Percentiles rank a stretch among this genome's conserved stretches.
Evolutionary conservation across 2,797 vertebrate genomes (phyloP).

Genomic region (Heliangelus exortis): DNA sequence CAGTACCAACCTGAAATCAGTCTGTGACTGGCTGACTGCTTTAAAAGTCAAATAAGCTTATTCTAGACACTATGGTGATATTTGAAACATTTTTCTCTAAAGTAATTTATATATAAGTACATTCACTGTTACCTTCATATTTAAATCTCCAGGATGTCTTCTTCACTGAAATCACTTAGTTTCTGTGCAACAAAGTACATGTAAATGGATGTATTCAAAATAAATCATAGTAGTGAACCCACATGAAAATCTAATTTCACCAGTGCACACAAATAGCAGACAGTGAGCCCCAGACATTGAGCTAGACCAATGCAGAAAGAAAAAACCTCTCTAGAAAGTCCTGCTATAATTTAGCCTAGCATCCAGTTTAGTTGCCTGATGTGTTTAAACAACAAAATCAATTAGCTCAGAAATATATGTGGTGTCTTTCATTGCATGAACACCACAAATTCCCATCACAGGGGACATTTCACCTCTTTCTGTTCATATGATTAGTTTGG

Average conservation of each 20-base stretch:
- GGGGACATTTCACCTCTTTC: neutral
- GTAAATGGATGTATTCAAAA: neutral
- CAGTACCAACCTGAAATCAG: neutral
- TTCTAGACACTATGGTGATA: neutral
- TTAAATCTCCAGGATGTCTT: neutral
- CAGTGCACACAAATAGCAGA: neutral
- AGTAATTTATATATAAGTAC: neutral
- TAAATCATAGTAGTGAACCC: neutral
- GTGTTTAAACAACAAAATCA: neutral
- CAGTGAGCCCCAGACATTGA: neutral
- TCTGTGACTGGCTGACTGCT: neutral
- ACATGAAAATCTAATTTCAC: neutral
- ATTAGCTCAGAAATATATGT: neutral
- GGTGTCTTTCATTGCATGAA: neutral
- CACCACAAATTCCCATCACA: neutral
- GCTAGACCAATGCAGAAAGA: neutral
- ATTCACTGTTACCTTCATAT: neutral
- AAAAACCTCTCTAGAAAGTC: neutral
- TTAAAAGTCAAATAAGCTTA: neutral
- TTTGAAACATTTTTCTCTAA: neutral
- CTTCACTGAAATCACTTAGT: neutral
- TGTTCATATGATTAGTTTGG: neutral
- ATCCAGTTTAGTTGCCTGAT: neutral
- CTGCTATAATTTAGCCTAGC: neutral
- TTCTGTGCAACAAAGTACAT: neutral